Conservation (phyloP, 1,140 invertebrate species). For the Bursaphelenchus mucronatus region DNA sequence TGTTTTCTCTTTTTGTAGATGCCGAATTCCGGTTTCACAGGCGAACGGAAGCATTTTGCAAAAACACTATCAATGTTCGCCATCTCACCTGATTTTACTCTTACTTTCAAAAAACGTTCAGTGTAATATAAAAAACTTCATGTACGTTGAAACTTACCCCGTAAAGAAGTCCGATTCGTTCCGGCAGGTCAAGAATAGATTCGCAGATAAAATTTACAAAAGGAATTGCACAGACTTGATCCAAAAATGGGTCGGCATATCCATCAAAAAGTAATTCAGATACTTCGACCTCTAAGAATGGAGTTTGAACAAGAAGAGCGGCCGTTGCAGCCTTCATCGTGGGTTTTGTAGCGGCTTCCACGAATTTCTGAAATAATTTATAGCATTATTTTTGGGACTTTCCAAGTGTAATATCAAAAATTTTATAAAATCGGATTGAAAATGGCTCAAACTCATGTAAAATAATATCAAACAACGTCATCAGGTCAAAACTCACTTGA, state of each 20-base stretch:
- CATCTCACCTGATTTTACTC: conserved; percentile 12
- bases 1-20: too few species aligned
- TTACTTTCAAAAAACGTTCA: conserved; percentile 16
- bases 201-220: conserved; percentile 60
- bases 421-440: conserved; percentile 1
- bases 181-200: conserved; percentile 54
- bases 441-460: conserved; percentile 1
- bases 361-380: conserved; percentile 50
- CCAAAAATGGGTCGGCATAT: conserved; percentile 58
- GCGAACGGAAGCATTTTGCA: neutral
- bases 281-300: conserved; percentile 59
- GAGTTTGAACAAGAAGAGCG: conserved; percentile 56
- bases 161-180: conserved; percentile 57
- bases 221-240: conserved; percentile 45
- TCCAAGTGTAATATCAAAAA: conserved; percentile 3
- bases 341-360: conserved; percentile 58
- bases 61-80: conserved; percentile 2
- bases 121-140: conserved; percentile 15
- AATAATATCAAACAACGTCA: neutral
- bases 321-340: conserved; percentile 49
- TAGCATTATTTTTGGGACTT: too few species aligned
- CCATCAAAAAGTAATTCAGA: conserved; percentile 57
- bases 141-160: conserved; percentile 27
- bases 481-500: conserved; percentile 37
- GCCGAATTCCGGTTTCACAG: neutral